Evolutionary conservation across 2,797 vertebrate species (phyloP).

Genomic region (Notolabrus celidotus): DNA sequence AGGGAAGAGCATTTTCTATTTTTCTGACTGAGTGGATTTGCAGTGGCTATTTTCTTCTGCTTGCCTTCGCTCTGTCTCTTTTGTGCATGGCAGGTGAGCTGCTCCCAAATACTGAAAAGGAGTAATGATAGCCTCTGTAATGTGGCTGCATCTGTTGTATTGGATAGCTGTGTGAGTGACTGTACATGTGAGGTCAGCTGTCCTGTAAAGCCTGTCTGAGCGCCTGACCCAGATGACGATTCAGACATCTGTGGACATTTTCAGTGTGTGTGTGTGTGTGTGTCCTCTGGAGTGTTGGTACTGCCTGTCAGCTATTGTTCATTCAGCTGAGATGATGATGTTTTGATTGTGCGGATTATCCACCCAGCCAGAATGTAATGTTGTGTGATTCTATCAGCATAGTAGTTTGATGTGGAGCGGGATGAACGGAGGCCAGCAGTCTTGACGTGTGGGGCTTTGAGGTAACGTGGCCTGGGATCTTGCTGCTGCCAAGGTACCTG

Average conservation of each 20-base stretch:
- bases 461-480: slow-evolving; percentile 45
- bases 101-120: slow-evolving; percentile 30
- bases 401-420: slow-evolving; percentile 33
- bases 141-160: slow-evolving; percentile 28
- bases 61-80: slow-evolving; percentile 35
- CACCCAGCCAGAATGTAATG: slow-evolving; percentile 51
- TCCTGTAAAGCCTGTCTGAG: slow-evolving; percentile 43
- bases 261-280: slow-evolving; percentile 16
- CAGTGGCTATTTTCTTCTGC: slow-evolving; percentile 59
- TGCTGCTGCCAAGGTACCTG: slow-evolving; percentile 44
- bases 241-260: slow-evolving; percentile 36
- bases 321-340: slow-evolving; percentile 65
- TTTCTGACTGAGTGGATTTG: slow-evolving; percentile 66
- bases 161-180: slow-evolving; percentile 10
- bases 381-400: slow-evolving; percentile 43
- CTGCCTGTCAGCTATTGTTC: slow-evolving; percentile 49
- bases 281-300: slow-evolving; percentile 20
- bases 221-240: slow-evolving; percentile 52
- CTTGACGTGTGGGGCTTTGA: slow-evolving; percentile 27
- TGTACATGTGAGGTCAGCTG: slow-evolving; percentile 46
- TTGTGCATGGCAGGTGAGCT: slow-evolving; percentile 43
- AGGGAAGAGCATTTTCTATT: slow-evolving; percentile 45
- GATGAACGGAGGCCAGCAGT: slow-evolving; percentile 40
- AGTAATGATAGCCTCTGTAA: slow-evolving; percentile 16
- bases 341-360: slow-evolving; percentile 73